Evolutionary conservation across 2,888 invertebrate species (phyloP), one percentile per base, ranked within the genome.

Genomic region (Euplagia quadripunctaria): DNA sequence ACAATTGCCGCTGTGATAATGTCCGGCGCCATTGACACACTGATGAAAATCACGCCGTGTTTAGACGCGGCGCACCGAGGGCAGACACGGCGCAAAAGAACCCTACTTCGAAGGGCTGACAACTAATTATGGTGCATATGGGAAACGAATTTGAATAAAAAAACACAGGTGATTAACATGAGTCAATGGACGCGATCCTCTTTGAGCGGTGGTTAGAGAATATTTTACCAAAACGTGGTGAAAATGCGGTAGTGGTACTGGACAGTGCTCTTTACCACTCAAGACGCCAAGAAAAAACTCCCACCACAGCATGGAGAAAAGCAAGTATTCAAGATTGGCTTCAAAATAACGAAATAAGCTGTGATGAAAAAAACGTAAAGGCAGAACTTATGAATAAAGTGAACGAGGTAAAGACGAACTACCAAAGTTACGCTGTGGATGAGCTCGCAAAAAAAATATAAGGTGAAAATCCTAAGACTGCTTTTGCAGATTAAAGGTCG

Each of bases 401-500:
- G 61, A 61, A 65, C 70, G 1, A 66, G 43, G 43, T 46, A 9
- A 46, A 46, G 43, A 4, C 43, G 9, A 46, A 46, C 43, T 46
- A 67, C 51, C 49, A 67, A 71, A 71, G 41, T 17, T 73, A 58
- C 31, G 72, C 64, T 51, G 74, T 74, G 64, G 77, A 73, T 51
- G 71, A 72, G 75, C 73, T 77, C 64, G 71, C 73, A 66, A 74
- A 68, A 31, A n/a, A 77, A 73, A 68, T 64, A 64, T 61, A 79
- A 74, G 63, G 75, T 71, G 64, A 76, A 76, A 68, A 76, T 75
- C 77, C 79, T 73, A 58, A 67, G 17, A 83, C 85, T 73, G 42
- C 95, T 92, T 94, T 82, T 90, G 93, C 46, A 95, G 85, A 83
- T 95, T 89, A 79, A 88, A 94, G n/a, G 87, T 88, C 0, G 95